Conservation (phyloP, 2,113 vertebrate genomes). For the Oxygymnocypris stewartii region DNA sequence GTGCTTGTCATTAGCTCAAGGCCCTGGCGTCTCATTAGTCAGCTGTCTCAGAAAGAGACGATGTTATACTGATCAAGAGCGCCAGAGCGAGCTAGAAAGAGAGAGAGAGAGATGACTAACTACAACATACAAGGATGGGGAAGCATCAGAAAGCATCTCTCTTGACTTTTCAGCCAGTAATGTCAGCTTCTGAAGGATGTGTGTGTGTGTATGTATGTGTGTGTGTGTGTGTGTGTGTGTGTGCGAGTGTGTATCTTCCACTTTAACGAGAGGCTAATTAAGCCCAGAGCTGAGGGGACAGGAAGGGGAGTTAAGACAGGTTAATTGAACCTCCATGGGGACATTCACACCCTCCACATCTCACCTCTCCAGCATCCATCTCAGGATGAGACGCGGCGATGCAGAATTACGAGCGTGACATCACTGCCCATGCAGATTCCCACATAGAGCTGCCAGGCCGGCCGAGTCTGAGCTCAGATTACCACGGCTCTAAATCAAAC, state of each 20-base stretch:
- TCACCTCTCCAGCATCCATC: conserved; percentile 73
- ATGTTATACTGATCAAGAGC: conserved; percentile 60
- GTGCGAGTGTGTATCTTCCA: conserved; percentile 56
- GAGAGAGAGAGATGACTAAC: not conserved
- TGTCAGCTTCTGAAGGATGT: not conserved
- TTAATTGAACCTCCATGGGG: conserved; percentile 80
- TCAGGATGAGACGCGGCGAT: conserved; percentile 66
- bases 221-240: conserved; percentile 29
- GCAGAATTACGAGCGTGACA: conserved; percentile 74
- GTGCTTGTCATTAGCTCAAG: conserved; percentile 68
- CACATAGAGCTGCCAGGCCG: conserved; percentile 67
- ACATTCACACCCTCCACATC: conserved; percentile 70
- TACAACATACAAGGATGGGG: conserved; percentile 21
- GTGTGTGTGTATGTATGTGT: conserved; percentile 40
- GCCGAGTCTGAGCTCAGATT: conserved; percentile 69
- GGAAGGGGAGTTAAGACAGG: conserved; percentile 70
- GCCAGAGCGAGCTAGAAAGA: conserved; percentile 41
- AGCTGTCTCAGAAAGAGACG: conserved; percentile 67
- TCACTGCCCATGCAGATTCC: conserved; percentile 72
- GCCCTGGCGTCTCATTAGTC: conserved; percentile 78
- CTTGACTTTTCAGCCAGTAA: not conserved
- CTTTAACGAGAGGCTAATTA: conserved; percentile 77
- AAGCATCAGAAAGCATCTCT: not conserved
- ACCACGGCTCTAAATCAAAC: conserved; percentile 63
- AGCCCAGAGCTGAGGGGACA: conserved; percentile 40